phyloP scores from a whole-genome alignment of 1,140 invertebrate species.

The Zaprionus africanus region DNA sequence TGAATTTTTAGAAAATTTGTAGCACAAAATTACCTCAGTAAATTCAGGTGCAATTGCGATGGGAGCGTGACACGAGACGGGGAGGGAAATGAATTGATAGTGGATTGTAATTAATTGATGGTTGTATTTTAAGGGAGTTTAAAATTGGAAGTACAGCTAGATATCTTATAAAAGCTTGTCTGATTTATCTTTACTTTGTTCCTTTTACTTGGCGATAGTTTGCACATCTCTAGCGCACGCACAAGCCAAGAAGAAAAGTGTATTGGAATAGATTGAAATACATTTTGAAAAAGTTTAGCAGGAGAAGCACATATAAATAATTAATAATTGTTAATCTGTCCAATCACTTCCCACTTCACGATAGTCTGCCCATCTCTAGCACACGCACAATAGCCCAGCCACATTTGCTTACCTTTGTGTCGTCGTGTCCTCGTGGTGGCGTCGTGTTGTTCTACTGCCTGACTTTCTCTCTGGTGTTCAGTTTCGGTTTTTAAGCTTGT shows the following conservation, averaged over 20 bases:
- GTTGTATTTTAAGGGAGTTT: too few relatives aligned
- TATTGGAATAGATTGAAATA: background rate
- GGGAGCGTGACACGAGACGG: background rate
- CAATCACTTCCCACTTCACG: background rate
- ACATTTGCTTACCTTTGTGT: constrained; percentile 44
- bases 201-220: too few relatives aligned
- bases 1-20: constrained; percentile 62
- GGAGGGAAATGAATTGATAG: too few relatives aligned
- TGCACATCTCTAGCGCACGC: too few relatives aligned
- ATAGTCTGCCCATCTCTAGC: constrained; percentile 25
- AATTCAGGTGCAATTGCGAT: constrained; percentile 55
- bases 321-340: too few relatives aligned
- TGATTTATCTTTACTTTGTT: too few relatives aligned
- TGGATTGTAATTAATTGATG: too few relatives aligned
- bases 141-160: too few relatives aligned
- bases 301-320: too few relatives aligned
- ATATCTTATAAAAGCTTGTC: too few relatives aligned
- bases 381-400: constrained; percentile 6
- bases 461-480: constrained; percentile 7
- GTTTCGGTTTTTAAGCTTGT: constrained; percentile 59
- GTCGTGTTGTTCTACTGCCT: background rate
- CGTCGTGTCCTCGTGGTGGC: background rate
- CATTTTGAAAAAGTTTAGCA: background rate
- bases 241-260: background rate
- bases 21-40: constrained; percentile 60